Percentiles rank a stretch among this genome's conserved stretches.
These are phyloP conservation scores for Neoascia interrupta DNA, from an alignment of 2,888 invertebrate species.

Conservation along the genomic window DNA sequence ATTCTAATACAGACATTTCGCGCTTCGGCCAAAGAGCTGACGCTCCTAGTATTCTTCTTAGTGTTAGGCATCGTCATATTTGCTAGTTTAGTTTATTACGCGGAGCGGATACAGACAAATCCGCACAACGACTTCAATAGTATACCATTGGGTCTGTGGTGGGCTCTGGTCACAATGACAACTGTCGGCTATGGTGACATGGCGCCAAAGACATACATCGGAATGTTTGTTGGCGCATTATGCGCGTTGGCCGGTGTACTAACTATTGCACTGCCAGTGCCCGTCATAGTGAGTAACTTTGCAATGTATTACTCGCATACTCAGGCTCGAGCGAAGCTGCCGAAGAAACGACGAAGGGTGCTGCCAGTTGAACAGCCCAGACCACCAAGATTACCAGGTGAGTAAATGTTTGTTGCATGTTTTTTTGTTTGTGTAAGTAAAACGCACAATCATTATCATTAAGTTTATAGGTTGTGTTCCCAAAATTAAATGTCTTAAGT, in stretches of 20 bases:
- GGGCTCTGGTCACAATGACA: conserved; percentile 99
- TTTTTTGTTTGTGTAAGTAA: neutral
- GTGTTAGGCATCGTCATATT: conserved; percentile 99
- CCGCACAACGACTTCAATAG: conserved; percentile 98
- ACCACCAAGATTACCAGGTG: conserved; percentile 82
- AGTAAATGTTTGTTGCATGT: conserved; percentile 45
- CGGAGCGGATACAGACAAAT: conserved; percentile 96
- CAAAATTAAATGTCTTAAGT: too few species aligned
- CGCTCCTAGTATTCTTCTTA: conserved; percentile 97
- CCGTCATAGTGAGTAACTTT: conserved; percentile 99
- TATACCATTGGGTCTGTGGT: conserved; percentile 98
- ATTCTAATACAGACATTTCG: conserved; percentile 99
- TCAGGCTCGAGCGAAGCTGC: conserved; percentile 98
- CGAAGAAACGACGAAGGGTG: conserved; percentile 98
- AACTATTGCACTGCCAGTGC: conserved; percentile 98
- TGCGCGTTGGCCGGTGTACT: conserved; percentile 99
- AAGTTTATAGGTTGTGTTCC: too few species aligned
- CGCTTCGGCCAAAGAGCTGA: conserved; percentile 97
- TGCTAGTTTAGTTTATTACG: conserved; percentile 98
- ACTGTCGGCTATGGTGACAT: conserved; percentile 99
- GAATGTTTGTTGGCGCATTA: conserved; percentile 98
- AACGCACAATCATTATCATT: too few species aligned
- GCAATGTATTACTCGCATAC: conserved; percentile 97
- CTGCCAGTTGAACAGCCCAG: conserved; percentile 96
- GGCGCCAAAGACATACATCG: conserved; percentile 98